A percentile compares a stretch with the other conserved stretches of the same genome.
These are phyloP conservation scores for Novumbra hubbsi DNA, from an alignment of 2,797 vertebrate genomes.

Conservation along the genomic window DNA sequence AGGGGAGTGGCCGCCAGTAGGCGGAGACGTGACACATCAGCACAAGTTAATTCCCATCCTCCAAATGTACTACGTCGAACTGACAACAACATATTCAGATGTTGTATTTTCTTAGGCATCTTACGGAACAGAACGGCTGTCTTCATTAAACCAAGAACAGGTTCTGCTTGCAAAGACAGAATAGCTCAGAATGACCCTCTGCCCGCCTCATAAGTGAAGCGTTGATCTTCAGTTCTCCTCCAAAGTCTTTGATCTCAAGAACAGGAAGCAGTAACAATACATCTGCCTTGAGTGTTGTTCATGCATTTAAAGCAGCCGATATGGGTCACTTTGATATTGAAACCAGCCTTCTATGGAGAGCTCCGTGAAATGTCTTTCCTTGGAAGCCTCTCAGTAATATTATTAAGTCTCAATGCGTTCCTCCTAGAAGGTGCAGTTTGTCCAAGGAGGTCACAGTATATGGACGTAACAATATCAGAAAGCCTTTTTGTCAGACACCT, in stretches of 20 bases:
- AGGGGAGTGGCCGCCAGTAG: too few relatives aligned
- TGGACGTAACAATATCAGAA: neutral
- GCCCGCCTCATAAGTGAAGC: neutral
- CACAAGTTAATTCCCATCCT: neutral
- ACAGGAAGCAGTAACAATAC: conserved; percentile 25
- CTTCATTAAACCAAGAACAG: neutral
- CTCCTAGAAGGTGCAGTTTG: neutral
- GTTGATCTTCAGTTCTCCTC: conserved; percentile 25
- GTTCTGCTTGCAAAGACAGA: conserved; percentile 7
- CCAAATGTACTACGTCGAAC: conserved; percentile 10
- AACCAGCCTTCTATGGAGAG: conserved; percentile 12
- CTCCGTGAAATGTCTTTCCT: conserved; percentile 14
- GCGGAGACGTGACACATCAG: too few relatives aligned
- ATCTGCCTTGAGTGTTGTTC: conserved; percentile 34
- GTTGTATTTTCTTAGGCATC: neutral
- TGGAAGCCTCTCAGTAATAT: conserved; percentile 16
- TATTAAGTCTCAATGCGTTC: conserved; percentile 1
- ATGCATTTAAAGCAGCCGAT: conserved; percentile 39
- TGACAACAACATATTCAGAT: conserved; percentile 16
- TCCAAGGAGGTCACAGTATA: neutral
- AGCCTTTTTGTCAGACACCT: neutral
- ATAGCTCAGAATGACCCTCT: conserved; percentile 3
- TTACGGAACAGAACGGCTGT: neutral
- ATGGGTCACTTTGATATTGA: conserved; percentile 47
- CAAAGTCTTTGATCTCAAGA: conserved; percentile 46